A percentile compares a stretch with the other conserved stretches of the same genome.
Evolutionary conservation across 2,888 invertebrate species (phyloP).

Genomic region (Pristionchus maxplancki): DNA sequence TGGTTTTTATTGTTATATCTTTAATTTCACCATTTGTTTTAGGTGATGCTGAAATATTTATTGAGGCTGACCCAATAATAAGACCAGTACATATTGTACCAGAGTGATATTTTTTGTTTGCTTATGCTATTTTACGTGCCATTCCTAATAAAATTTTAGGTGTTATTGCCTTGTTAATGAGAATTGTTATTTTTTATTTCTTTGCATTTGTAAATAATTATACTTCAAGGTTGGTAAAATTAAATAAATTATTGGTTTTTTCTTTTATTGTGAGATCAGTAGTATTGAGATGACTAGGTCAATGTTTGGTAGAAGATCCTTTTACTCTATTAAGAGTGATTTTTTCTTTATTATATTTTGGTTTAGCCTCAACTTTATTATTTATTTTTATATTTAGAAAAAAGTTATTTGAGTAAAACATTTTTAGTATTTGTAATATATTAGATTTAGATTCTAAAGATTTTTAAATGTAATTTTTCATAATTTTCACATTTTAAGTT

Average conservation of each 20-base stretch:
- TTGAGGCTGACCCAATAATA: constrained; percentile 84
- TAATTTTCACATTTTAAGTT: constrained; percentile 73
- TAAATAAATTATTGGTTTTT: constrained; percentile 64
- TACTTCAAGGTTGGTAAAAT: constrained; percentile 62
- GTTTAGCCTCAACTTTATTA: too few relatives aligned
- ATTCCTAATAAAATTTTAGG: constrained; percentile 89
- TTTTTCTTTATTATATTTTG: constrained; percentile 68
- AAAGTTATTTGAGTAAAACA: constrained; percentile 18
- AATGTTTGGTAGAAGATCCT: constrained; percentile 65
- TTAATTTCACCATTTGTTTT: constrained; percentile 82
- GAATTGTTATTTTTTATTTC: constrained; percentile 65
- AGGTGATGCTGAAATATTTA: constrained; percentile 85
- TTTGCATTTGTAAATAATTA: constrained; percentile 70
- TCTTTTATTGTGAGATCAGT: constrained; percentile 63
- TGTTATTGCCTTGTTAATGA: constrained; percentile 82
- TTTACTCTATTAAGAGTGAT: constrained; percentile 63
- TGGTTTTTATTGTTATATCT: too few relatives aligned
- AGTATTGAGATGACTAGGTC: constrained; percentile 65
- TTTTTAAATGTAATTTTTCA: too few relatives aligned
- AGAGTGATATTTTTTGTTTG: constrained; percentile 90
- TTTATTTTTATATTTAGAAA: constrained; percentile 55
- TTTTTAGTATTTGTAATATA: constrained; percentile 56
- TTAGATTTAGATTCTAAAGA: constrained; percentile 68
- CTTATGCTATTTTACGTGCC: constrained; percentile 87
- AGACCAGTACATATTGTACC: constrained; percentile 88